Conservation (phyloP, 2,888 invertebrate species). For the Pseudococcus longispinus region DNA sequence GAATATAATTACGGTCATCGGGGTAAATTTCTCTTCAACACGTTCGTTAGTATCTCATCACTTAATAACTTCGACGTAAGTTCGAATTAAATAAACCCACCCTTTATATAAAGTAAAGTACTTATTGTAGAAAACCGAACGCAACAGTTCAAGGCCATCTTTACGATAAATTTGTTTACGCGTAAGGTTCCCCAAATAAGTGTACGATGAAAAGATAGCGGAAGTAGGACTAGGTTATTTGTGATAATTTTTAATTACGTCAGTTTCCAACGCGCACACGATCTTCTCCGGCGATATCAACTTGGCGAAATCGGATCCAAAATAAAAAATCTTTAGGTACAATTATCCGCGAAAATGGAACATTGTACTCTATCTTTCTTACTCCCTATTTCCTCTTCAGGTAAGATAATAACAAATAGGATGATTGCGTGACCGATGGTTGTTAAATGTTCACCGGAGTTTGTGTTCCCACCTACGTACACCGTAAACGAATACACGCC, state of each 20-base stretch:
- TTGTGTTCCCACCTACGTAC: slow-evolving; percentile 44
- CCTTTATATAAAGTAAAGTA: background rate
- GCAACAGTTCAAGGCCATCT: slow-evolving; percentile 34
- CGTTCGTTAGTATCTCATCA: background rate
- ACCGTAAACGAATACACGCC: slow-evolving; percentile 30
- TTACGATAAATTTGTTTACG: slow-evolving; percentile 20
- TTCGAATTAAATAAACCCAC: background rate
- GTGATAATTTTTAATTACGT: background rate
- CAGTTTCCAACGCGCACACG: background rate
- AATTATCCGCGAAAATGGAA: background rate
- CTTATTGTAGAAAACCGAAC: background rate
- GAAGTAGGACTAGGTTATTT: background rate
- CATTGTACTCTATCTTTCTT: slow-evolving; percentile 31
- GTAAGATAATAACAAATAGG: slow-evolving; percentile 54
- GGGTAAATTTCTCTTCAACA: too few relatives aligned
- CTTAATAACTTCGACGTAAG: background rate
- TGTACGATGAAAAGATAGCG: slow-evolving; percentile 37
- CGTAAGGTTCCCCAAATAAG: background rate
- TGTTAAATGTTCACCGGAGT: slow-evolving; percentile 48
- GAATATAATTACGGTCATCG: background rate
- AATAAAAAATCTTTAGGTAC: background rate
- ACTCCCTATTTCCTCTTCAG: slow-evolving; percentile 43
- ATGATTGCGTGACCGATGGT: slow-evolving; percentile 53
- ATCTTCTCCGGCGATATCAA: background rate
- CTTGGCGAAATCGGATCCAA: background rate